Evolutionary conservation across 2,797 vertebrate species (phyloP), one percentile per base, ranked within the genome.

Genomic region (Liparis tanakae): DNA sequence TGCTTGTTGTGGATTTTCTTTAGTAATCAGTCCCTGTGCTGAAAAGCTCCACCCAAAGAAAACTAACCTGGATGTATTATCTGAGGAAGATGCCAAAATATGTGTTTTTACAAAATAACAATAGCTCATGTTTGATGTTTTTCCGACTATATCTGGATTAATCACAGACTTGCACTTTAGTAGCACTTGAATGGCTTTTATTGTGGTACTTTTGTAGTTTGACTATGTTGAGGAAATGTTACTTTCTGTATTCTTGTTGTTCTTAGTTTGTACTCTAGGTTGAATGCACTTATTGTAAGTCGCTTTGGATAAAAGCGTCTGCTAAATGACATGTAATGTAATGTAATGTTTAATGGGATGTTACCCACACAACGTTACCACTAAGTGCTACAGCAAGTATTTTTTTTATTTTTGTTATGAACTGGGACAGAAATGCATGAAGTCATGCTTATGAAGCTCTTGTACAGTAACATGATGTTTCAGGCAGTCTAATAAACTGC

Each of bases 391-490:
- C 33, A 64, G 22, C 10, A 44, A 9, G 33, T 37, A 0, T 36
- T 20, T 30, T 30, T 18, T 14, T 59, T 41, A 8, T 36, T 57
- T 22, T 12, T n/a, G 50, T 53, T 2, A 53, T 22, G 8, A 43
- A 34, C 6, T 14, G 30, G 22, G 17, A 39, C n/a, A 71, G 41
- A 61, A 55, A 78, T 59, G n/a, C 48, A 10, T 68, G 5, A 25
- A 50, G 44, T 74, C 39, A 60, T 13, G 9, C 33, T 51, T 64
- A 7, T 68, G 54, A 58, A 53, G 34, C 18, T 37, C 33, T 30
- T 17, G 46, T 61, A 41, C 33, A 46, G 10, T 41, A 70, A 76
- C 44, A 54, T 54, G 66, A 70, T 57, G 56, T 62, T 66, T 63
- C 10, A 68, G 22, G 39, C 15, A 69, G 34, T 7, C 1, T 43